Percentiles rank a stretch among this genome's conserved stretches.
Conservation (phyloP, 2,797 vertebrate species). For the Tympanoctomys barrerae region DNA sequence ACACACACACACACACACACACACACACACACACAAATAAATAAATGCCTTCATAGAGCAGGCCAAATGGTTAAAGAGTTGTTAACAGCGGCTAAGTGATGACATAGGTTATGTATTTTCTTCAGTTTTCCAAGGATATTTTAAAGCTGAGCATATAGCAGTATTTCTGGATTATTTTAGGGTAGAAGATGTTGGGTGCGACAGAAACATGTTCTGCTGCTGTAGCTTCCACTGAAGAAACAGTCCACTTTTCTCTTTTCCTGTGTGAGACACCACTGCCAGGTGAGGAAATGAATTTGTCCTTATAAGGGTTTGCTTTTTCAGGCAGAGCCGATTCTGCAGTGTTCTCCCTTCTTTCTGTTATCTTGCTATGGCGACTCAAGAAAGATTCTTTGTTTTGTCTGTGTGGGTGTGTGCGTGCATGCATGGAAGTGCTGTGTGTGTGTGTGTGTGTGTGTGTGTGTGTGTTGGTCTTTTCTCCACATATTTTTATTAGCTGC, state of each 20-base stretch:
- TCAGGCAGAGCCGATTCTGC: background rate
- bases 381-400: background rate
- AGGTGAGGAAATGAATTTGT: background rate
- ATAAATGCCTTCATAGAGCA: background rate
- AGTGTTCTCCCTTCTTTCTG: background rate
- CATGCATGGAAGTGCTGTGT: no score
- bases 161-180: background rate
- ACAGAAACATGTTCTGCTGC: background rate
- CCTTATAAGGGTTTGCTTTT: background rate
- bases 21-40: no score
- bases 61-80: background rate
- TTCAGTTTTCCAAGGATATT: background rate
- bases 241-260: background rate
- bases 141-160: background rate
- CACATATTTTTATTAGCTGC: background rate
- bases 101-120: background rate
- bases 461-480: background rate
- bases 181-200: background rate
- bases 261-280: background rate
- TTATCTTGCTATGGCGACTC: background rate
- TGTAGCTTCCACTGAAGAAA: background rate
- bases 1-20: no score
- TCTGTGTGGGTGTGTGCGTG: background rate
- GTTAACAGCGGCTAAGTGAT: background rate
- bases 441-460: background rate